phyloP scores from a whole-genome alignment of 1,140 invertebrate genomes.

The Papilio polytes region DNA sequence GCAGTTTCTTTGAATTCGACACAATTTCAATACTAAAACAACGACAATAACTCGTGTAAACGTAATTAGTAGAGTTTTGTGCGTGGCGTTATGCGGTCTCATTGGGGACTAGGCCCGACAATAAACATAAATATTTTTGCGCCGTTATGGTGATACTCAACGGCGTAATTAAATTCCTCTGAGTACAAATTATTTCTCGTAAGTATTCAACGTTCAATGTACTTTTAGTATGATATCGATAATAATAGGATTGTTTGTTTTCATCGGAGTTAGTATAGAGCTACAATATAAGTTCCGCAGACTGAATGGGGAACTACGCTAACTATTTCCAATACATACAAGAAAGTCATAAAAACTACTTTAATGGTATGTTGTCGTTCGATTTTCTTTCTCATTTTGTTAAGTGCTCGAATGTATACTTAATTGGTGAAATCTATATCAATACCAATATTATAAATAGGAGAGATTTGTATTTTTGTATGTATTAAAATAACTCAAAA shows the following conservation, averaged over 20 bases:
- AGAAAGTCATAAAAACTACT: neutral
- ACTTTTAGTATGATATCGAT: neutral
- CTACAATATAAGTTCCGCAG: neutral
- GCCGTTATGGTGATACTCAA: conserved; percentile 13
- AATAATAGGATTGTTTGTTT: neutral
- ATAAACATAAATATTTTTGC: conserved; percentile 40
- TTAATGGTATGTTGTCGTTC: conserved; percentile 6
- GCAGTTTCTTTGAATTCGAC: neutral
- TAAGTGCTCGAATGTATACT: conserved; percentile 33
- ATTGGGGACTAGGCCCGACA: conserved; percentile 15
- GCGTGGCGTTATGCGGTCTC: conserved; percentile 32
- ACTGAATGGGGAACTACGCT: neutral
- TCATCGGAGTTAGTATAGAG: neutral
- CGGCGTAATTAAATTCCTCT: conserved; percentile 25
- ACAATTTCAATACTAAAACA: conserved; percentile 7
- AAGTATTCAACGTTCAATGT: neutral
- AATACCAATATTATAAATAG: too few species aligned
- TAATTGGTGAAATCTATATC: neutral
- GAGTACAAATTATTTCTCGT: conserved; percentile 28
- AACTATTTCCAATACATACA: conserved; percentile 10
- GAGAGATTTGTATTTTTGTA: too few species aligned
- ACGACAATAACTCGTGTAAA: conserved; percentile 19
- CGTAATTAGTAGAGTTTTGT: conserved; percentile 31
- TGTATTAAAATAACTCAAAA: too few species aligned
- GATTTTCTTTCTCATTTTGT: conserved; percentile 33